A percentile compares a stretch with the other conserved stretches of the same genome.
phyloP scores from a whole-genome alignment of 2,888 invertebrate species.

The Polydrusus pterygomalis region DNA sequence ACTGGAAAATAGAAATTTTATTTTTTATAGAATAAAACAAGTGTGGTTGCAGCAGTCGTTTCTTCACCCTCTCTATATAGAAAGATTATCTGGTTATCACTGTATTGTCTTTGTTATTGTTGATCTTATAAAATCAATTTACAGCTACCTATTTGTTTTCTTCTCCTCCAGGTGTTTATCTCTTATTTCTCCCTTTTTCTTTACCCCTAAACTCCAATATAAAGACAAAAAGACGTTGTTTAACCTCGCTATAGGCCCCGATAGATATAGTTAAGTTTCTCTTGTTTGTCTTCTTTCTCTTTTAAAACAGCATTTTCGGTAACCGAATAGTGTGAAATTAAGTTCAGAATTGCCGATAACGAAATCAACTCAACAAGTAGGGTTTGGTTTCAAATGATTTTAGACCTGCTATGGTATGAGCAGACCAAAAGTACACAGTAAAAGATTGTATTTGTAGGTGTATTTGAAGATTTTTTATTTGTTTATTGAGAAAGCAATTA shows the following conservation, averaged over 20 bases:
- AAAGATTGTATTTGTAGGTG: no score
- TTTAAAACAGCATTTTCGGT: neutral
- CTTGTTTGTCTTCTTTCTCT: slow-evolving; percentile 13
- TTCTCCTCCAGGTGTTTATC: slow-evolving; percentile 1
- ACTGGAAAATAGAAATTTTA: no score
- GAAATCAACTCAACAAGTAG: slow-evolving; percentile 29
- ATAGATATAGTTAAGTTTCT: slow-evolving; percentile 11
- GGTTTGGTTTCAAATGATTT: slow-evolving; percentile 16
- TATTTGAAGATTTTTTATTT: no score
- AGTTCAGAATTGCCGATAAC: slow-evolving; percentile 22
- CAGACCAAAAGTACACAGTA: neutral
- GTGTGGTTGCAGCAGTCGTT: no score
- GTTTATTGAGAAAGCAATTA: no score
- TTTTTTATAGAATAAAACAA: no score
- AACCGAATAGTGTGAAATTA: slow-evolving; percentile 26
- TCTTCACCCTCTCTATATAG: no score
- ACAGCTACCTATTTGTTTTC: neutral
- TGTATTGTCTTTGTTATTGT: neutral
- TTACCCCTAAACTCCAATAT: neutral
- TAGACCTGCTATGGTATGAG: neutral
- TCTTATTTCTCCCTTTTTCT: neutral
- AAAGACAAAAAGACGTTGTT: slow-evolving; percentile 17
- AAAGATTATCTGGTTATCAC: no score
- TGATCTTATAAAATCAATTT: neutral
- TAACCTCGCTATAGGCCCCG: slow-evolving; percentile 7